phyloP scores from a whole-genome alignment of 2,113 vertebrate genomes.

The Colossoma macropomum region DNA sequence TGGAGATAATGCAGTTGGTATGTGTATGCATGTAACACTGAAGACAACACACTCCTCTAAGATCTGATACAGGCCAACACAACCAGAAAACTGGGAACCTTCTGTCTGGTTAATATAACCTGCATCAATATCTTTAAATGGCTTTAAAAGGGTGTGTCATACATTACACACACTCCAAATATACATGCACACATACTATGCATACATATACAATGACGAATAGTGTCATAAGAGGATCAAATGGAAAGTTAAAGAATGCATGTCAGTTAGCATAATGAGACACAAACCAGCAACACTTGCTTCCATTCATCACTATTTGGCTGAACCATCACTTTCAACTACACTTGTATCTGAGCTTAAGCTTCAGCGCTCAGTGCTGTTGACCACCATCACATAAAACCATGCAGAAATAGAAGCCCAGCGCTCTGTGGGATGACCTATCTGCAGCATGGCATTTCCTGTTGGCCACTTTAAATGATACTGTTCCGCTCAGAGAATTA shows the following conservation, averaged over 20 bases:
- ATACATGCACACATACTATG: no score
- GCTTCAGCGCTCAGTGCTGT: conserved; percentile 1
- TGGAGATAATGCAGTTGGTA: no score
- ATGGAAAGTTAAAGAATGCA: not conserved
- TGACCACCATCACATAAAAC: conserved; percentile 33
- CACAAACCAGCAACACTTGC: not conserved
- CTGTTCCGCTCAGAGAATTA: conserved; percentile 30
- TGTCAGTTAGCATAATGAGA: not conserved
- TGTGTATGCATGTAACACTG: no score
- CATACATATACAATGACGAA: not conserved
- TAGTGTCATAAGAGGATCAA: not conserved
- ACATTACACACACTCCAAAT: no score
- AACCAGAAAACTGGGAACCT: not conserved
- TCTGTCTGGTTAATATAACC: not conserved
- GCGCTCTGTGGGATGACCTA: conserved; percentile 45
- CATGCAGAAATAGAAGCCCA: conserved; percentile 45
- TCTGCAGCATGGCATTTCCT: conserved; percentile 58
- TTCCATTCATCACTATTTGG: not conserved
- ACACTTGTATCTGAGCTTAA: not conserved
- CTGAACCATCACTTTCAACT: not conserved
- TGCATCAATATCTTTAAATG: not conserved
- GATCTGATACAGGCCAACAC: no score
- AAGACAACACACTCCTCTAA: not conserved
- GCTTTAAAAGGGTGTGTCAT: no score
- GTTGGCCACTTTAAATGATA: conserved; percentile 49